Evolutionary conservation across 2,888 invertebrate genomes (phyloP), one percentile per base, ranked within the genome.

Genomic region (Nudaria mundana): DNA sequence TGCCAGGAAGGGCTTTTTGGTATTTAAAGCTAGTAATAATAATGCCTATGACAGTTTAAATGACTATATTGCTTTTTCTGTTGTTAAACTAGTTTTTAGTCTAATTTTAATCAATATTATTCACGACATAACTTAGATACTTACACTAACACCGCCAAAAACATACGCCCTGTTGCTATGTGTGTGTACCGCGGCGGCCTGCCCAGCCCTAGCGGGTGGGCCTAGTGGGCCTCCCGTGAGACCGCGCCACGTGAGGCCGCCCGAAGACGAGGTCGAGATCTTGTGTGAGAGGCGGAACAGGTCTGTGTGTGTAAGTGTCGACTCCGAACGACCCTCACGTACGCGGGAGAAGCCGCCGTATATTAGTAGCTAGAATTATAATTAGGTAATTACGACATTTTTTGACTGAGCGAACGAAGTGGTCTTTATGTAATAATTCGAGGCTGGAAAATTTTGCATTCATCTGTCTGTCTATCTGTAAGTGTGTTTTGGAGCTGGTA

Each of bases 131-230:
- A n/a, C n/a, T n/a, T n/a, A 10, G 3, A 5, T 35, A 72, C 85
- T 78, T 12, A 89, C 89, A 74, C 84, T 82, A 11, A 97, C 95
- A 1, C 98, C 98, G 0, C 98, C 98, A 74, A 96, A 98, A 44
- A 94, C 91, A 62, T 95, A 94, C 0, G 94, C 95, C 37, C 91
- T 89, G 44, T 91, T 91, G 53, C 91, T 92, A 12, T 92, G 88
- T 25, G 91, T 85, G 43, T 74, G 73, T 32, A 89, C 79, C 5
- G 93, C 90, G 44, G 92, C 85, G 5, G 94, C 92, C 63, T 95
- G 92, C 10, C 94, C 93, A 61, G 63, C 94, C 86, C 64, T 94
- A 92, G 97, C 82, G 91, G 95, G 91, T 91, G 97, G 81, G 91
- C 94, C 38, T 71, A 63, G 24, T 7, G 48, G 24, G 0, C 72